Conservation (phyloP, 1,140 invertebrate genomes). For the Zaprionus davidi region DNA sequence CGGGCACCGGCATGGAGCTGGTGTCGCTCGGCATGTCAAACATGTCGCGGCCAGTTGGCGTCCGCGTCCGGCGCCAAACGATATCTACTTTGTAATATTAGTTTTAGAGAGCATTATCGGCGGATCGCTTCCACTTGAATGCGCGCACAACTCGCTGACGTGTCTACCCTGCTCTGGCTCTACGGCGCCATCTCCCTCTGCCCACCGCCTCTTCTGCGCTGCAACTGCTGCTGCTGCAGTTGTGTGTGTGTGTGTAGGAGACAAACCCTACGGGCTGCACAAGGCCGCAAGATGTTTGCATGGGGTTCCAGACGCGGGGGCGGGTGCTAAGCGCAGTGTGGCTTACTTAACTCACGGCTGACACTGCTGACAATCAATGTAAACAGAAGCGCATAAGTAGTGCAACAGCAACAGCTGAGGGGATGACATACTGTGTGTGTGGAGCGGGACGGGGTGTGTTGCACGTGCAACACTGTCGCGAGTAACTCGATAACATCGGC, state of each 20-base stretch:
- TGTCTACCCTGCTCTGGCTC: conserved; percentile 21
- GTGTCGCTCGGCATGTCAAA: conserved; percentile 80
- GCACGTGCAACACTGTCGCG: conserved; percentile 43
- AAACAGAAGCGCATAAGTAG: conserved; percentile 60
- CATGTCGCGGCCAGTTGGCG: conserved; percentile 81
- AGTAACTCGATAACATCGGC: conserved; percentile 77
- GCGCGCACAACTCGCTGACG: conserved; percentile 48
- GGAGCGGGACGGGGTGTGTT: conserved; percentile 1
- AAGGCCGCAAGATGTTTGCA: conserved; percentile 45
- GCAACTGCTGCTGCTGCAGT: conserved; percentile 1
- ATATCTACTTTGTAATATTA: conserved; percentile 83
- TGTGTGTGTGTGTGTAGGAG: conserved; percentile 12
- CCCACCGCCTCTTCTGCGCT: neutral
- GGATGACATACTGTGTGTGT: conserved; percentile 2
- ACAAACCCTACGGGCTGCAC: conserved; percentile 29
- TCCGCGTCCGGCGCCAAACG: conserved; percentile 76
- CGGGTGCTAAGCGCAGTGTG: conserved; percentile 47
- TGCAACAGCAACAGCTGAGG: conserved; percentile 28
- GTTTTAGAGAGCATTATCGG: conserved; percentile 82
- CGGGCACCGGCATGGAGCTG: conserved; percentile 24
- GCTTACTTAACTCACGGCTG: conserved; percentile 70
- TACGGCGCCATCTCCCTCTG: conserved; percentile 3
- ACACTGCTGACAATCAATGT: conserved; percentile 79
- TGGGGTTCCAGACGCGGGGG: conserved; percentile 7
- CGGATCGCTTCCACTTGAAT: conserved; percentile 81